These are phyloP conservation scores for Meiosimyza decipiens DNA, from an alignment of 2,888 invertebrate species.

Conservation along the genomic window DNA sequence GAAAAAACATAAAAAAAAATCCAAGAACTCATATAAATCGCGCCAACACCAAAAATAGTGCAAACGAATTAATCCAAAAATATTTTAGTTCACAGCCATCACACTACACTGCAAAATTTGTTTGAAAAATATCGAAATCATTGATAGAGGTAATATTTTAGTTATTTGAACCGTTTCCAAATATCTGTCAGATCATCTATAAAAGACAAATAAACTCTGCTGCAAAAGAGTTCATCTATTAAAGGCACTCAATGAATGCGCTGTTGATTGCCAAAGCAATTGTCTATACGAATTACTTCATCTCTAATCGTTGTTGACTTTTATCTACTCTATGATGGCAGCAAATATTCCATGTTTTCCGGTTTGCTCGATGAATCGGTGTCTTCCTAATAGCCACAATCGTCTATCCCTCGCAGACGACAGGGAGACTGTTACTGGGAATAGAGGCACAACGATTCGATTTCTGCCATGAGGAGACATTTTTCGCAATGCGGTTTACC, in stretches of 20 bases:
- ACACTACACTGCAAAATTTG: too few species aligned
- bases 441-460: constrained; percentile 28
- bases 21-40: too few species aligned
- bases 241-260: constrained; percentile 20
- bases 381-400: not conserved
- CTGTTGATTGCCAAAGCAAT: constrained; percentile 40
- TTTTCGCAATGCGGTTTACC: constrained; percentile 67
- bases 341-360: constrained; percentile 22
- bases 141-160: too few species aligned
- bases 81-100: too few species aligned
- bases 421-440: not conserved
- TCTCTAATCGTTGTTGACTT: constrained; percentile 34
- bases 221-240: too few species aligned
- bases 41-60: too few species aligned
- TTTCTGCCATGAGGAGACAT: constrained; percentile 63
- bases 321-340: not conserved
- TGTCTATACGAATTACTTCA: constrained; percentile 41
- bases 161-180: too few species aligned
- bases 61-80: too few species aligned
- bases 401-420: not conserved
- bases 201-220: too few species aligned
- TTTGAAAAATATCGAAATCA: too few species aligned
- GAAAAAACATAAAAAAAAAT: too few species aligned
- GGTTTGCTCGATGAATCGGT: not conserved
- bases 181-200: too few species aligned